phyloP scores from a whole-genome alignment of 2,888 invertebrate species.

The Phyllotreta cruciferae region DNA sequence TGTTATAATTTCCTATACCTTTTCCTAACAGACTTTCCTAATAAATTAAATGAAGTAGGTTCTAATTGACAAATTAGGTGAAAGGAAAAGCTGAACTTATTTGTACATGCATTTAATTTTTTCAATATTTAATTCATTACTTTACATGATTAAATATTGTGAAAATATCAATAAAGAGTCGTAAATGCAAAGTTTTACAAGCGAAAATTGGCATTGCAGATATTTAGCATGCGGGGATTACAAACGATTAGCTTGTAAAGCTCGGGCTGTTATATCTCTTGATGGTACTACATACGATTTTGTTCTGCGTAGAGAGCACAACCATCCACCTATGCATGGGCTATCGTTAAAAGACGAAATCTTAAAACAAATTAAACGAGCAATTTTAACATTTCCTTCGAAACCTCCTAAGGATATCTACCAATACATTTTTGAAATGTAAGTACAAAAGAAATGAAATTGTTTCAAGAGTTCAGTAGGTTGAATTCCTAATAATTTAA shows the following conservation, averaged over 20 bases:
- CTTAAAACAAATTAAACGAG: slow-evolving; percentile 45
- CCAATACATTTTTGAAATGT: slow-evolving; percentile 41
- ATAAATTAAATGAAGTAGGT: neutral
- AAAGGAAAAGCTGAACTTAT: neutral
- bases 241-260: slow-evolving; percentile 47
- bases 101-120: neutral
- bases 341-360: slow-evolving; percentile 47
- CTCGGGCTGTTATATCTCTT: slow-evolving; percentile 45
- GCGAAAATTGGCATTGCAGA: slow-evolving; percentile 36
- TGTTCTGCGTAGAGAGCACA: slow-evolving; percentile 44
- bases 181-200: neutral
- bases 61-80: neutral
- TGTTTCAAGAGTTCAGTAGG: too few species aligned
- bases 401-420: slow-evolving; percentile 43
- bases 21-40: neutral
- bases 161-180: too few species aligned
- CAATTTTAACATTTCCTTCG: slow-evolving; percentile 37
- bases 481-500: neutral
- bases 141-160: slow-evolving; percentile 3
- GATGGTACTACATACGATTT: slow-evolving; percentile 41
- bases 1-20: neutral
- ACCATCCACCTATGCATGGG: slow-evolving; percentile 45
- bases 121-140: slow-evolving; percentile 1
- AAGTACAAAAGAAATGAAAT: slow-evolving; percentile 41
- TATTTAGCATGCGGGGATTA: slow-evolving; percentile 50